These are phyloP conservation scores for Chrysolina oricalcia DNA, from an alignment of 2,888 invertebrate species.

Conservation along the genomic window DNA sequence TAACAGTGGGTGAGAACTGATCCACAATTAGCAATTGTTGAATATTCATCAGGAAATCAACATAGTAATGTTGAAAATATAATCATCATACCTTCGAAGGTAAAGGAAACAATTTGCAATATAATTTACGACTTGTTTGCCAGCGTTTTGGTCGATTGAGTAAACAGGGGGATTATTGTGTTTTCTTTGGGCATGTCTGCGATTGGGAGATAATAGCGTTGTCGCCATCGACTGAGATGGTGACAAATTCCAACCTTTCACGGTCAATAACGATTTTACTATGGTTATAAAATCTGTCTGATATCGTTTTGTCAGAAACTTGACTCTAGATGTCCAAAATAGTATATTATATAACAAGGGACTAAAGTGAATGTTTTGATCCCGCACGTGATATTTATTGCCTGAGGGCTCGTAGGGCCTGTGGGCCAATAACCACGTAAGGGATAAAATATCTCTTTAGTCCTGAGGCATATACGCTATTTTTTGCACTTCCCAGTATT, in stretches of 20 bases:
- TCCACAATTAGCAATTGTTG: conserved; percentile 2
- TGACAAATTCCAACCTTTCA: background rate
- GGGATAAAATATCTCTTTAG: too few relatives aligned
- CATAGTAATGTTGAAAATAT: background rate
- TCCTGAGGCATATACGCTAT: too few relatives aligned
- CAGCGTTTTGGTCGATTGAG: background rate
- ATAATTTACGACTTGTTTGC: background rate
- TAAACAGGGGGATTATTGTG: conserved; percentile 4
- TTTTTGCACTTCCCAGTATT: too few relatives aligned
- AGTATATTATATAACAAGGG: too few relatives aligned
- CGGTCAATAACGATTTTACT: too few relatives aligned
- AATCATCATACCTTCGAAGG: background rate
- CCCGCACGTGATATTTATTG: too few relatives aligned
- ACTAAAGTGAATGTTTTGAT: too few relatives aligned
- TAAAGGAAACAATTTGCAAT: conserved; percentile 10
- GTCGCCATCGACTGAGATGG: background rate
- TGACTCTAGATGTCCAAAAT: too few relatives aligned
- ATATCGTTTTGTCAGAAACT: too few relatives aligned
- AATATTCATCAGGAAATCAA: conserved; percentile 7
- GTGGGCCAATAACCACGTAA: too few relatives aligned
- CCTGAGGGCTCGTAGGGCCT: too few relatives aligned
- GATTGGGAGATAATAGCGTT: background rate
- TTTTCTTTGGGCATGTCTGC: background rate
- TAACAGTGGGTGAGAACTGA: background rate
- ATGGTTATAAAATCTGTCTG: too few relatives aligned